Conservation (phyloP, 1,140 invertebrate species). For the Leptinotarsa undecemlineata region DNA sequence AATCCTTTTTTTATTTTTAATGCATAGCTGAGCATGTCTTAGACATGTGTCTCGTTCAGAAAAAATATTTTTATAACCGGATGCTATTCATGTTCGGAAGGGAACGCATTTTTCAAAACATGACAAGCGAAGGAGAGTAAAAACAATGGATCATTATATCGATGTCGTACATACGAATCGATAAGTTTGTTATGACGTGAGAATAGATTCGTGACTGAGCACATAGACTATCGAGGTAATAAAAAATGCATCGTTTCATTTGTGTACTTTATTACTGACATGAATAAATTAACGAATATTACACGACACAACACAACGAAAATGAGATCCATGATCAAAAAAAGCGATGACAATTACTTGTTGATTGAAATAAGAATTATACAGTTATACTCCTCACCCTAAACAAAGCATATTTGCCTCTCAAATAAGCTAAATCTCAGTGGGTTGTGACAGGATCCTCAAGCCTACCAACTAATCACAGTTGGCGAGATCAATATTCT, state of each 20-base stretch:
- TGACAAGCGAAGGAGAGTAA: background rate
- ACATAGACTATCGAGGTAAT: background rate
- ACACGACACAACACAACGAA: no score
- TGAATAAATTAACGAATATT: no score
- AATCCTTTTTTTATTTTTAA: background rate
- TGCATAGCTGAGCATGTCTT: background rate
- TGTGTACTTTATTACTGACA: no score
- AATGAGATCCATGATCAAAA: no score
- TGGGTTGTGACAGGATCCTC: no score
- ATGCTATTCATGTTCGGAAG: slow-evolving; percentile 16
- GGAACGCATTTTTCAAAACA: slow-evolving; percentile 5
- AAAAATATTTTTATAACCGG: slow-evolving; percentile 20
- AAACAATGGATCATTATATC: slow-evolving; percentile 24
- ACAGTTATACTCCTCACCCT: no score
- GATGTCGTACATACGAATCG: slow-evolving; percentile 20
- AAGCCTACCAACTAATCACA: no score
- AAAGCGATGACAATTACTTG: no score
- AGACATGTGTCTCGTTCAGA: slow-evolving; percentile 4
- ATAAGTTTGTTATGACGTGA: slow-evolving; percentile 3
- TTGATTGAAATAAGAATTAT: no score
- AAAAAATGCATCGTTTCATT: background rate
- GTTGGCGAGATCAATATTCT: no score
- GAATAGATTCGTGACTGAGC: background rate
- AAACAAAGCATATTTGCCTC: no score
- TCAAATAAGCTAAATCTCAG: no score